Evolutionary conservation across 2,888 invertebrate genomes (phyloP).

Genomic region (Phyto melanocephala): DNA sequence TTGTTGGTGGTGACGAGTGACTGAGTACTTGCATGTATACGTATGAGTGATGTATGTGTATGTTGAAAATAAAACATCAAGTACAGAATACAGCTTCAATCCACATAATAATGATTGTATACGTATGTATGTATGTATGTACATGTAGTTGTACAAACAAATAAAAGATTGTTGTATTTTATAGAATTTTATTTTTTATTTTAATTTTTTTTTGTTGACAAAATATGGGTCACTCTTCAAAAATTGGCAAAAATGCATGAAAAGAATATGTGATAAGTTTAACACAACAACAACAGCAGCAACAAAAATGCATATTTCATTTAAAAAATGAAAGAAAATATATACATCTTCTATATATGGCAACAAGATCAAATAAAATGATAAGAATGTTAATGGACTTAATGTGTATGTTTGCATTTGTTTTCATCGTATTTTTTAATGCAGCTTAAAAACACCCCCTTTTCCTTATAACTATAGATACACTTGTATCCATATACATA

Average conservation of each 20-base stretch:
- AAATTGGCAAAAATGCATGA: conserved; percentile 52
- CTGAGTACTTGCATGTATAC: conserved; percentile 10
- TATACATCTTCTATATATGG: too few relatives aligned
- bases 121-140: too few relatives aligned
- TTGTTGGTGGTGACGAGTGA: neutral
- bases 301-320: neutral
- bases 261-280: conserved; percentile 41
- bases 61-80: conserved; percentile 24
- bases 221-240: conserved; percentile 62
- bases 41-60: conserved; percentile 29
- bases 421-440: neutral
- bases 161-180: neutral
- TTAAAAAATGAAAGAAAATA: neutral
- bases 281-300: conserved; percentile 9
- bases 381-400: conserved; percentile 57
- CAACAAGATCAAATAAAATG: conserved; percentile 52
- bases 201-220: neutral
- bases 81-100: conserved; percentile 38
- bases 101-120: conserved; percentile 6
- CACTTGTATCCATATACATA: too few relatives aligned
- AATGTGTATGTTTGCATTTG: conserved; percentile 26
- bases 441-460: neutral
- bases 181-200: neutral
- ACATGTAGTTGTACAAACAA: neutral
- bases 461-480: neutral